A percentile compares a stretch with the other conserved stretches of the same genome.
Conservation (phyloP, 2,113 vertebrate genomes). For the Oplegnathus fasciatus region DNA sequence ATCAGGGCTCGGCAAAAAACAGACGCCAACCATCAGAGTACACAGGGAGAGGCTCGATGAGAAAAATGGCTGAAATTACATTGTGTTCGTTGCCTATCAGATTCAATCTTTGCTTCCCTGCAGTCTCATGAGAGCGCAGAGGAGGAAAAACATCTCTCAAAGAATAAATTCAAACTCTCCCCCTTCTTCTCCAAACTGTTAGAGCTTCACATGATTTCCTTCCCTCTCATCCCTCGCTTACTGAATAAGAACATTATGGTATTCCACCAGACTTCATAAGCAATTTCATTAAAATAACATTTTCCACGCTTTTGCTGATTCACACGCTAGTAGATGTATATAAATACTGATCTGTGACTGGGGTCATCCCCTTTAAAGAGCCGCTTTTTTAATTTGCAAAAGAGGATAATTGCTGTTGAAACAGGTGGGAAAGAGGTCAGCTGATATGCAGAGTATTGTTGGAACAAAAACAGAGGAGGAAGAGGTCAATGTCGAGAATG, state of each 20-base stretch:
- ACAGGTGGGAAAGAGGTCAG: not conserved
- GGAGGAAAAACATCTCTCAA: slow-evolving; percentile 10
- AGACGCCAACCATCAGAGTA: slow-evolving; percentile 27
- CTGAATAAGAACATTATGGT: not conserved
- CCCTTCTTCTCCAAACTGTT: slow-evolving; percentile 9
- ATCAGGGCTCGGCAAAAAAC: slow-evolving; percentile 18
- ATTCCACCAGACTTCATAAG: slow-evolving; percentile 2
- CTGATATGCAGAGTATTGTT: not conserved
- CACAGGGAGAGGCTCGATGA: not conserved
- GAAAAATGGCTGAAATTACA: slow-evolving; percentile 48
- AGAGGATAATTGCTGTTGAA: slow-evolving; percentile 5
- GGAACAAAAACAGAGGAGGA: not conserved
- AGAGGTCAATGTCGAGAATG: not conserved
- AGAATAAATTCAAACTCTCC: slow-evolving; percentile 1
- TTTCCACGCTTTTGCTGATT: not conserved
- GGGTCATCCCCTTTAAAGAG: not conserved
- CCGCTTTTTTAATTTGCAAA: not conserved
- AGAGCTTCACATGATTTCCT: slow-evolving; percentile 4
- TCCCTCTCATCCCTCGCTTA: not conserved
- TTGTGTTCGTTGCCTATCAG: slow-evolving; percentile 46
- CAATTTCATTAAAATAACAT: slow-evolving; percentile 1
- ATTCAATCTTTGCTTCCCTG: slow-evolving; percentile 41
- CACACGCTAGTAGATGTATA: not conserved
- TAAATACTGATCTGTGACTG: not conserved
- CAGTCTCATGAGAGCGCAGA: slow-evolving; percentile 26